Percentiles rank a stretch among this genome's conserved stretches.
These are phyloP conservation scores for Drosophila carrolli DNA, from an alignment of 1,140 invertebrate species.

Conservation along the genomic window DNA sequence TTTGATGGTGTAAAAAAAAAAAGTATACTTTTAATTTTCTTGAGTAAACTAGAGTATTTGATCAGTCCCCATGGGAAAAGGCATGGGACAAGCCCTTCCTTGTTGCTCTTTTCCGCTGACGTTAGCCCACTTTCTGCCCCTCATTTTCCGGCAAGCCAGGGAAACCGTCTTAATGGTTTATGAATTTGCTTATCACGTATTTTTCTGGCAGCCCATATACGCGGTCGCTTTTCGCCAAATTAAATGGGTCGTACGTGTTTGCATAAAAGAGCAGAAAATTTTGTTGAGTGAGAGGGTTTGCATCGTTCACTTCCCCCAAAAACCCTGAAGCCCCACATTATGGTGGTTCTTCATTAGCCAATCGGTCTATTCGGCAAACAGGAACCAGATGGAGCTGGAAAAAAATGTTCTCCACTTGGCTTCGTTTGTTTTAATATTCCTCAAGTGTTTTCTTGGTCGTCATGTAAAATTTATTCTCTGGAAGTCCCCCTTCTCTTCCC, in stretches of 20 bases:
- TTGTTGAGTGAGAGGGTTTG: slow-evolving; percentile 17
- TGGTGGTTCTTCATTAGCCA: slow-evolving; percentile 45
- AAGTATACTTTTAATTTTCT: too few species aligned
- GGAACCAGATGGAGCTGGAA: slow-evolving; percentile 23
- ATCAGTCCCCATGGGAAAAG: background rate
- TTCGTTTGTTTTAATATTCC: slow-evolving; percentile 70
- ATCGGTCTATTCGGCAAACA: slow-evolving; percentile 29
- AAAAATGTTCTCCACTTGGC: slow-evolving; percentile 21
- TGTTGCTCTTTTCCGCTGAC: slow-evolving; percentile 51
- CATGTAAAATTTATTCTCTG: slow-evolving; percentile 67
- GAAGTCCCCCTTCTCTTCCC: background rate
- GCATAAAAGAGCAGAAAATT: slow-evolving; percentile 56
- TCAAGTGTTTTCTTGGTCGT: slow-evolving; percentile 61
- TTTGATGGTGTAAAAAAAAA: too few species aligned
- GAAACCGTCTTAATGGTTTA: slow-evolving; percentile 75
- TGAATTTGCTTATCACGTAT: slow-evolving; percentile 80
- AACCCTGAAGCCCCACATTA: slow-evolving; percentile 1
- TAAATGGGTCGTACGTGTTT: slow-evolving; percentile 77
- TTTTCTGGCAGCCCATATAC: slow-evolving; percentile 68
- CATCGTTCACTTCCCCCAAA: too few species aligned
- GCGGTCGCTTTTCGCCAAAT: slow-evolving; percentile 69
- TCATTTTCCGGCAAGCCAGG: slow-evolving; percentile 22
- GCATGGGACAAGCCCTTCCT: background rate
- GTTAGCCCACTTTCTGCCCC: slow-evolving; percentile 48
- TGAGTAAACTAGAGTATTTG: slow-evolving; percentile 13